A percentile compares a stretch with the other conserved stretches of the same genome.
Conservation (phyloP, 2,888 invertebrate species). For the Leptopilina myrica region DNA sequence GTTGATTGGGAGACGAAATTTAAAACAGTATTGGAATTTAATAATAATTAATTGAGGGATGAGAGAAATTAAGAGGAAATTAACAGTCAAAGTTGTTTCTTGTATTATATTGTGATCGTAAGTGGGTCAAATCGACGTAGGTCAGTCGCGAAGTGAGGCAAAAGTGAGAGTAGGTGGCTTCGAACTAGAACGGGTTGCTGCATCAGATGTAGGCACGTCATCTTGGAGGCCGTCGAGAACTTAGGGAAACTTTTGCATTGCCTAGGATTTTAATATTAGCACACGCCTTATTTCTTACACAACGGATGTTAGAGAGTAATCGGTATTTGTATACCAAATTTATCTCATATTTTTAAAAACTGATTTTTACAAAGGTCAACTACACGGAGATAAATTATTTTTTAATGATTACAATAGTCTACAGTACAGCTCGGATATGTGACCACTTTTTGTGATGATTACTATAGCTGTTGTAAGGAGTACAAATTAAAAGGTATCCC, state of each 20-base stretch:
- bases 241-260: slow-evolving; percentile 32
- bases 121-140: slow-evolving; percentile 67
- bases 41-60: slow-evolving; percentile 41
- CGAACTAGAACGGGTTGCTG: slow-evolving; percentile 59
- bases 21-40: background rate
- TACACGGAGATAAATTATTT: no score
- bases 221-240: slow-evolving; percentile 48
- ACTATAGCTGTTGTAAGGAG: no score
- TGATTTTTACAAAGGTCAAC: no score
- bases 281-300: background rate
- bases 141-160: slow-evolving; percentile 63
- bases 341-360: no score
- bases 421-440: no score
- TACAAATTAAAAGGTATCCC: no score
- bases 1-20: no score
- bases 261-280: background rate
- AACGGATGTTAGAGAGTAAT: background rate
- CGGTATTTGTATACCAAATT: no score
- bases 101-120: slow-evolving; percentile 49
- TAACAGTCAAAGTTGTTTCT: slow-evolving; percentile 53
- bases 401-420: no score
- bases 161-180: slow-evolving; percentile 65
- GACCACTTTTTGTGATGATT: no score
- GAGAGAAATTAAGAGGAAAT: slow-evolving; percentile 53
- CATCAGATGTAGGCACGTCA: slow-evolving; percentile 43